Conservation (phyloP, 1,140 invertebrate genomes). For the Zaprionus camerounensis region DNA sequence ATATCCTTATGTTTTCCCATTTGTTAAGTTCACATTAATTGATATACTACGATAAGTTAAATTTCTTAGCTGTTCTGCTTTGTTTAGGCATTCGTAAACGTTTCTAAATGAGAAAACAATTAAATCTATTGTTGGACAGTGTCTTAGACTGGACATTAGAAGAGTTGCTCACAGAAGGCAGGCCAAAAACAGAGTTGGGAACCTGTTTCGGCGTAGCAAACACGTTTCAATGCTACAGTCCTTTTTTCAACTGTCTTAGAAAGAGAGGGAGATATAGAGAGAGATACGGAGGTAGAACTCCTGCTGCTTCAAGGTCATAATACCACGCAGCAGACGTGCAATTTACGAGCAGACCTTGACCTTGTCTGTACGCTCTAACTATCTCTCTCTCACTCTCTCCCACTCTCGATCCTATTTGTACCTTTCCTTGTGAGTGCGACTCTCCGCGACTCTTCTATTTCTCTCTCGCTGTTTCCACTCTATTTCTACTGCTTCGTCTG, state of each 20-base stretch:
- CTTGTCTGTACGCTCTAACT: slow-evolving; percentile 21
- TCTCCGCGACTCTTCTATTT: not conserved
- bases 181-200: not conserved
- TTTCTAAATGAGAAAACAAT: not conserved
- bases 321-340: slow-evolving; percentile 21
- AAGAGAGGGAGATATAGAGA: not conserved
- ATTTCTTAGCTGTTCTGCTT: not conserved
- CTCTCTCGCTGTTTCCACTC: slow-evolving; percentile 23
- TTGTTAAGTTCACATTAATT: not conserved
- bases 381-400: not conserved
- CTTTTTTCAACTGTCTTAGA: slow-evolving; percentile 38
- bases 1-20: not conserved
- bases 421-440: slow-evolving; percentile 7
- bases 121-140: not conserved
- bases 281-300: not conserved
- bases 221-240: slow-evolving; percentile 16
- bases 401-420: slow-evolving; percentile 28
- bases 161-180: not conserved
- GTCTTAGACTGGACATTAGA: slow-evolving; percentile 19
- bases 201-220: slow-evolving; percentile 18
- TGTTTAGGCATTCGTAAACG: not conserved
- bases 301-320: slow-evolving; percentile 41
- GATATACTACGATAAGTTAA: not conserved
- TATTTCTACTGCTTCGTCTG: slow-evolving; percentile 46
- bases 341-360: slow-evolving; percentile 46